Evolutionary conservation across 1,140 invertebrate species (phyloP).

Genomic region (Zaprionus nigranus): DNA sequence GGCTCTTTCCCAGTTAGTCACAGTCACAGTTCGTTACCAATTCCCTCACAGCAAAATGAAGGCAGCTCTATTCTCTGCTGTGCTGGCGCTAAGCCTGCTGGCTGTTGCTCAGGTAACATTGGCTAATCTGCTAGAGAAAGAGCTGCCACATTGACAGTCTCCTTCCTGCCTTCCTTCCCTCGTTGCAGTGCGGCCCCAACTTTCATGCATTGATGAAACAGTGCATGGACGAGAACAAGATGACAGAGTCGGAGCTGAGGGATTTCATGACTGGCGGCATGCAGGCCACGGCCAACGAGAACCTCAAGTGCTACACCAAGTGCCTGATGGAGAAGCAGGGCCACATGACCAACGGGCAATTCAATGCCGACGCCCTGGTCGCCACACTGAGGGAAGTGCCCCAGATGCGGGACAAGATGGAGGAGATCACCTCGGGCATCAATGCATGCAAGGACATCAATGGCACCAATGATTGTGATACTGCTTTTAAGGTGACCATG

Average conservation of each 20-base stretch:
- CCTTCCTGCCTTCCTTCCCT: neutral
- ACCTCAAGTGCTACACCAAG: constrained; percentile 70
- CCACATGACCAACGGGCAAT: constrained; percentile 62
- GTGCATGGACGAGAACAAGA: constrained; percentile 62
- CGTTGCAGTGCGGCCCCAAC: constrained; percentile 50
- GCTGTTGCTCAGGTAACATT: constrained; percentile 61
- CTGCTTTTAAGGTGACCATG: constrained; percentile 70
- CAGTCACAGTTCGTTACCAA: constrained; percentile 40
- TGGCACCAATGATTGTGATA: constrained; percentile 74
- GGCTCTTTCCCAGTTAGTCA: neutral
- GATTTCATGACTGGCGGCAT: constrained; percentile 63
- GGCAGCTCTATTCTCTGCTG: constrained; percentile 48
- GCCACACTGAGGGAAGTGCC: constrained; percentile 58
- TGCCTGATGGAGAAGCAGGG: constrained; percentile 78
- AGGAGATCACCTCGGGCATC: constrained; percentile 58
- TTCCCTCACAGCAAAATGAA: constrained; percentile 53
- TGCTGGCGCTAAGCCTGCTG: constrained; percentile 45
- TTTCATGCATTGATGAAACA: constrained; percentile 69
- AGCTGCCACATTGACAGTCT: neutral
- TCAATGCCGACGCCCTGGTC: constrained; percentile 60
- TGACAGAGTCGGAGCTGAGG: constrained; percentile 63
- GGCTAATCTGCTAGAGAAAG: neutral
- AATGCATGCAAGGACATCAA: constrained; percentile 68
- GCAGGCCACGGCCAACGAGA: constrained; percentile 55
- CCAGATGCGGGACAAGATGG: constrained; percentile 59